Conservation (phyloP, 1,140 invertebrate genomes). For the Macrobrachium nipponense region DNA sequence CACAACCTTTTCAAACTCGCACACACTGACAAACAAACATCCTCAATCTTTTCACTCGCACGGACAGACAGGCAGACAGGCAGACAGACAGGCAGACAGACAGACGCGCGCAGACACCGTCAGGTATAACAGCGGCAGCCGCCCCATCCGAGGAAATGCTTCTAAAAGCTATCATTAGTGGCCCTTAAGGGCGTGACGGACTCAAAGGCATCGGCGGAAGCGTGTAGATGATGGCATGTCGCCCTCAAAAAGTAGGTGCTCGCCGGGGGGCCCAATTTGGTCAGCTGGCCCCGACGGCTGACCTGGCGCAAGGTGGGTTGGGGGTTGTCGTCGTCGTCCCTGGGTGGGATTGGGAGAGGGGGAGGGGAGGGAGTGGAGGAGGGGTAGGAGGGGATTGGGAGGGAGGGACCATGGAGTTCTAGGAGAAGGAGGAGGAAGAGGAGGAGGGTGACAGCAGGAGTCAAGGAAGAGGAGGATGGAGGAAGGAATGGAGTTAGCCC, state of each 20-base stretch:
- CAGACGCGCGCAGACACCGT: not conserved
- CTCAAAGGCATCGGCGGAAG: conserved; percentile 46
- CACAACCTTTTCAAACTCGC: too few relatives aligned
- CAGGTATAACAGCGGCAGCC: not conserved
- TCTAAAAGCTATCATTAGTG: conserved; percentile 48
- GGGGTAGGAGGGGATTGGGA: not conserved
- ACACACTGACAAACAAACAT: too few relatives aligned
- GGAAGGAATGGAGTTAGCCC: not conserved
- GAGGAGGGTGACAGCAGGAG: not conserved
- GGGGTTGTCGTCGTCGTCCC: not conserved
- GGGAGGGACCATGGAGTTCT: not conserved
- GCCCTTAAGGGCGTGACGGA: conserved; percentile 9
- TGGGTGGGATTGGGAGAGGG: not conserved
- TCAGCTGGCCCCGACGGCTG: conserved; percentile 46
- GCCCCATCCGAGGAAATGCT: conserved; percentile 10
- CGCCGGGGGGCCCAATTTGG: conserved; percentile 47
- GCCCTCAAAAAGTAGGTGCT: conserved; percentile 38
- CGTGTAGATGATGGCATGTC: conserved; percentile 44
- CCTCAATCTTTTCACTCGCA: too few relatives aligned
- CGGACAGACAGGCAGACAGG: too few relatives aligned
- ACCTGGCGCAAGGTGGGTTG: not conserved
- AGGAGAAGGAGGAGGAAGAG: not conserved
- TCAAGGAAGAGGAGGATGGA: not conserved
- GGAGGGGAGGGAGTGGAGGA: not conserved
- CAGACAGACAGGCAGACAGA: too few relatives aligned